These are phyloP conservation scores for Macaca mulatta DNA, from an alignment of 2,113 vertebrate species.

Conservation along the genomic window DNA sequence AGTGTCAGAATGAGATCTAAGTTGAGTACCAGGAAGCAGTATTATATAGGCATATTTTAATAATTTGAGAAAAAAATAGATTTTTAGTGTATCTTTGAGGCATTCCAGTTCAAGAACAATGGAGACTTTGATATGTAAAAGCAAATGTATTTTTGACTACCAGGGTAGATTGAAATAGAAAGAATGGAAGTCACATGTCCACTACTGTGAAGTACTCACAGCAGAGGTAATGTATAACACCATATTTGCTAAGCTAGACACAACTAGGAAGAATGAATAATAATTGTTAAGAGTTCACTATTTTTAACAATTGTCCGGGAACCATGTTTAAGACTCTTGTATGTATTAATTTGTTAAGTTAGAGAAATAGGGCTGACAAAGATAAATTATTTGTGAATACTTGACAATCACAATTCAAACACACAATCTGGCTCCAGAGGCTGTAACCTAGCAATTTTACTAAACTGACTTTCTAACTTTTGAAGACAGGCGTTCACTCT, in stretches of 20 bases:
- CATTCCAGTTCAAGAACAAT: not conserved
- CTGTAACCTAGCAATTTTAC: not conserved
- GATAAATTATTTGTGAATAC: not conserved
- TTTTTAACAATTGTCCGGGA: not conserved
- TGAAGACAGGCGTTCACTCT: not conserved
- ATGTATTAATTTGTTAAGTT: not conserved
- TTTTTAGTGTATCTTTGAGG: not conserved
- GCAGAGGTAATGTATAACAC: not conserved
- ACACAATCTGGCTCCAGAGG: not conserved
- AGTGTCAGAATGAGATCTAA: not conserved
- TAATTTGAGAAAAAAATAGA: not conserved
- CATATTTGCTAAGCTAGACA: not conserved
- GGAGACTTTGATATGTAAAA: not conserved
- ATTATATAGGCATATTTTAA: not conserved
- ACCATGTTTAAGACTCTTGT: not conserved
- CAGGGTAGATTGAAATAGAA: not conserved
- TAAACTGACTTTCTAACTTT: not conserved
- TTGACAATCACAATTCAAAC: not conserved
- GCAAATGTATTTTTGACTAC: not conserved
- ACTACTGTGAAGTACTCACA: not conserved
- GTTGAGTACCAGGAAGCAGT: not conserved
- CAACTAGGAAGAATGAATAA: not conserved
- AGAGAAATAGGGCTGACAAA: not conserved
- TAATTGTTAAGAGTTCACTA: not conserved
- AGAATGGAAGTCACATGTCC: not conserved